These are phyloP conservation scores for Labeo calbasu DNA, from an alignment of 2,797 vertebrate species.

Conservation along the genomic window DNA sequence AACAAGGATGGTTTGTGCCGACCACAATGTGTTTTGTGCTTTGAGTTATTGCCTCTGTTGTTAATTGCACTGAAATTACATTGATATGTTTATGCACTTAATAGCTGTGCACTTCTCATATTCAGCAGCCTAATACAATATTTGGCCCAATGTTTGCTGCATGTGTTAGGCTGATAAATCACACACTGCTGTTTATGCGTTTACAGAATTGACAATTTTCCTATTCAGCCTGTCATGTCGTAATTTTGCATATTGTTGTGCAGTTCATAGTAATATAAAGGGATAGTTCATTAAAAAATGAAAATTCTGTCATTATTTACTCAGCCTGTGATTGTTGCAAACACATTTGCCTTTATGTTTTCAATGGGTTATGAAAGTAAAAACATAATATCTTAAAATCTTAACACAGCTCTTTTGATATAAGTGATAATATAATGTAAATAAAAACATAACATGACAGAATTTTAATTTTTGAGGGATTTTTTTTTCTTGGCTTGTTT, in stretches of 20 bases:
- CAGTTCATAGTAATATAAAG: not conserved
- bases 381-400: not conserved
- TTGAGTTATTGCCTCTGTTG: constrained; percentile 2
- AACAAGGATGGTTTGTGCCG: not conserved
- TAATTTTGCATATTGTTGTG: not conserved
- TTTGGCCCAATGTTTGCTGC: constrained; percentile 17
- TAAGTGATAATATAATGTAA: not conserved
- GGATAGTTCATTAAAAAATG: not conserved
- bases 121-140: not conserved
- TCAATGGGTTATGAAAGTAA: not conserved
- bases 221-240: constrained; percentile 10
- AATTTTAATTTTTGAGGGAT: not conserved
- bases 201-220: not conserved
- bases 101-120: constrained; percentile 10
- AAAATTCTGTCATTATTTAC: not conserved
- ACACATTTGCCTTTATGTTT: constrained; percentile 2
- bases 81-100: constrained; percentile 14
- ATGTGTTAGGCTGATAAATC: constrained; percentile 22
- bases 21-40: not conserved
- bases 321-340: not conserved
- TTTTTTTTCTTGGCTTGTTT: not conserved
- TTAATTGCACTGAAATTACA: constrained; percentile 12
- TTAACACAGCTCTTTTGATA: not conserved
- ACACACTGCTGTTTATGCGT: not conserved
- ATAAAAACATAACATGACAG: not conserved